Conservation (phyloP, 53 echinoderm and acorn worm species). For the Patiria pectinifera region DNA sequence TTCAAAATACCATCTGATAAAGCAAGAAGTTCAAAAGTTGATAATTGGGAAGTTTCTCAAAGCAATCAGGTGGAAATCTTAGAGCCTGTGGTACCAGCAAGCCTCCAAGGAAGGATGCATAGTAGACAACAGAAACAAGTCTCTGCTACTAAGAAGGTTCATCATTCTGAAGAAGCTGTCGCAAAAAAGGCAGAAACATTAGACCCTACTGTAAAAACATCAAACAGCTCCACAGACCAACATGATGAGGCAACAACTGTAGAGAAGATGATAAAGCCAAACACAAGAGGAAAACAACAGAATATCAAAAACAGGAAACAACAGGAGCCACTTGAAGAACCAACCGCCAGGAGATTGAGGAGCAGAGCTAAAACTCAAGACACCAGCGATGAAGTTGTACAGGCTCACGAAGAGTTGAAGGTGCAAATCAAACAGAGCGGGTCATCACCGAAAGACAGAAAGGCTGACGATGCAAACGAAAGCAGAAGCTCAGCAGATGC, state of each 20-base stretch:
- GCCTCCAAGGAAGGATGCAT: neutral
- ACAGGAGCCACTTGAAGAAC: neutral
- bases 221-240: neutral
- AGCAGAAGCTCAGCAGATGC: neutral
- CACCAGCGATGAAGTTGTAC: neutral
- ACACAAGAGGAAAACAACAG: neutral
- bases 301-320: conserved; percentile 5
- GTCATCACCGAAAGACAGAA: neutral
- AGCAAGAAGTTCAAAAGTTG: neutral
- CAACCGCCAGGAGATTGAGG: conserved; percentile 24
- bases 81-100: neutral
- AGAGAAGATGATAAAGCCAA: neutral
- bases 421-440: neutral
- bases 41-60: neutral
- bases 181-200: neutral
- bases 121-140: conserved; percentile 1
- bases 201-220: neutral
- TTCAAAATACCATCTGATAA: conserved; percentile 29
- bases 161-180: neutral
- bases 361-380: conserved; percentile 23
- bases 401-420: neutral
- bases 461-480: neutral
- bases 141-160: neutral
- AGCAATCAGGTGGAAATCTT: neutral
- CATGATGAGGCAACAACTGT: neutral